phyloP scores from a whole-genome alignment of 2,888 invertebrate genomes.

The Phorcus lineatus region DNA sequence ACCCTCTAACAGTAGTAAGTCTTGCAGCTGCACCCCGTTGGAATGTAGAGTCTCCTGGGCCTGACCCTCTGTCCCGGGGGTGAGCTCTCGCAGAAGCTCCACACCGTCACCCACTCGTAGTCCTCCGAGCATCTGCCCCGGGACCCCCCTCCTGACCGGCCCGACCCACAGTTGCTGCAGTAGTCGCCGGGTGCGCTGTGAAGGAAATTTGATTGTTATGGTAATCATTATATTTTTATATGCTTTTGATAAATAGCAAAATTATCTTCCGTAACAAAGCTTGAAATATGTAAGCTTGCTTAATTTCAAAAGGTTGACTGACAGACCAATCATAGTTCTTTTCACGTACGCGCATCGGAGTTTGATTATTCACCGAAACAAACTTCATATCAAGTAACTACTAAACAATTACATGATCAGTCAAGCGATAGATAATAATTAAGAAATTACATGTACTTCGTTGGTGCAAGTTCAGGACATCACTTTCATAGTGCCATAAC shows the following conservation, averaged over 20 bases:
- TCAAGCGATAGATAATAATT: too few relatives aligned
- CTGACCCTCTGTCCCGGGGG: not conserved
- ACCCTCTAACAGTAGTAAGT: conserved; percentile 19
- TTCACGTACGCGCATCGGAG: too few relatives aligned
- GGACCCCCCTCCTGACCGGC: not conserved
- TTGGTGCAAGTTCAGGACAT: too few relatives aligned
- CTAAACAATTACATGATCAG: too few relatives aligned
- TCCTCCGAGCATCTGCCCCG: conserved; percentile 19
- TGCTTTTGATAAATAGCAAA: not conserved
- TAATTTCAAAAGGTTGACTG: too few relatives aligned
- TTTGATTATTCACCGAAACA: too few relatives aligned
- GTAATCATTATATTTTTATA: not conserved
- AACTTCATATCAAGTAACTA: too few relatives aligned
- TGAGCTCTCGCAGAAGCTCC: conserved; percentile 22
- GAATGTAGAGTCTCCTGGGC: conserved; percentile 19
- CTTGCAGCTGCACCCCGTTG: conserved; percentile 29
- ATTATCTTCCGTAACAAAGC: too few relatives aligned
- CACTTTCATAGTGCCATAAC: too few relatives aligned
- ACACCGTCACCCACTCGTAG: conserved; percentile 24
- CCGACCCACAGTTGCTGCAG: not conserved
- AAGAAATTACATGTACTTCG: too few relatives aligned
- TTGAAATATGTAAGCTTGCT: too few relatives aligned
- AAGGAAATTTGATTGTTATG: not conserved
- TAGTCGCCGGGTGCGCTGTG: not conserved
- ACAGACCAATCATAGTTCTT: too few relatives aligned